Base-by-base conservation (phyloP, 1,140 invertebrate species). In the Calycopis cecrops region DNA sequence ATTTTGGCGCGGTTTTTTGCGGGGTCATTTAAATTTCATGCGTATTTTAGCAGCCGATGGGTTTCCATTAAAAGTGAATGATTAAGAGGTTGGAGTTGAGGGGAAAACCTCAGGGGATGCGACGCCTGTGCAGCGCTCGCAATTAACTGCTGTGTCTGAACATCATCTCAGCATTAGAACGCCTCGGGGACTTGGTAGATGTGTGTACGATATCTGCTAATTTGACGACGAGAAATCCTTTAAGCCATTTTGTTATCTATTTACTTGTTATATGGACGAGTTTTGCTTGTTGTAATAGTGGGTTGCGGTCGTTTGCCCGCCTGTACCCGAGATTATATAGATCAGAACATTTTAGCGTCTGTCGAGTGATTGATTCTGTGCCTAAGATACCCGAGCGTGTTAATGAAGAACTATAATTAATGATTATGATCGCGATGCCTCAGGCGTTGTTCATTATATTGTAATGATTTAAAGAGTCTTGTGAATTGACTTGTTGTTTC, bases 11-110 rank as follows among this genome's bases (percentile, higher is more conserved):
- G 59, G 6, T 52, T 63, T 67, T 66, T 57, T 57, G 58, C 63
- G 71, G 65, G 64, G 63, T 73, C 76, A 81, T 79, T 77, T 77
- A 81, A 85, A 85, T 85, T 80, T 80, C 69, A 85, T 82, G 76
- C 73, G 71, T 71, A 80, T 80, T 77, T 82, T 77, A 71, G 72
- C 63, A 69, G 75, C 65, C 62, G 70, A 79, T 76, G 73, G 69
- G 59, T 76, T 78, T 78, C 73, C 77, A 80, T 84, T 81, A 84
- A 70, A 63, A 75, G 71, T 80, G 69, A 85, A 82, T 81, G 79
- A 82, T 83, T 83, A 79, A 79, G 77, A 76, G 71, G 66, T 69
- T 52, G 64, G 56, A 58, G 57, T 61, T 59, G 62, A 35, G 66
- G 55, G 59, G 55, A 54, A 57, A 68, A 42, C 12, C 12, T 44